Evolutionary conservation across 2,113 vertebrate genomes (phyloP).

Genomic region (Etheostoma spectabile): DNA sequence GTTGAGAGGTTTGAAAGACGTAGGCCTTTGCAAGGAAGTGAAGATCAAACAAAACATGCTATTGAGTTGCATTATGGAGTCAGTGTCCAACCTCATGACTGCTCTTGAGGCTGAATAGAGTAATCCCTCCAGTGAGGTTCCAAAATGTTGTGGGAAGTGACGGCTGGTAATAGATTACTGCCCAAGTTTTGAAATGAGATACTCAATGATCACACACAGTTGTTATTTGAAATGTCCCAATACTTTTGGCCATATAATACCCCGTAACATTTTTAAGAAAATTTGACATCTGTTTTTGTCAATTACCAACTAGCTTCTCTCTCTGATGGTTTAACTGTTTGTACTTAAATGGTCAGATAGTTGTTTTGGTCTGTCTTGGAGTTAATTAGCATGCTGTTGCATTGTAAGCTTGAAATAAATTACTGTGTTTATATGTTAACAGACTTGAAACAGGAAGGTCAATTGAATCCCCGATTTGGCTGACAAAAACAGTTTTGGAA

Average conservation of each 20-base stretch:
- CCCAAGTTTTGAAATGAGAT: background rate
- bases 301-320: background rate
- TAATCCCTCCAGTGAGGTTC: background rate
- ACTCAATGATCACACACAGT: background rate
- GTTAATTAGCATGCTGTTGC: slow-evolving; percentile 1
- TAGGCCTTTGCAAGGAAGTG: too few species aligned
- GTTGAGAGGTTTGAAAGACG: background rate
- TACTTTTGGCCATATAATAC: background rate
- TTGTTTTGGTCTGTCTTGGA: background rate
- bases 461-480: background rate
- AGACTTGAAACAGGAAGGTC: background rate
- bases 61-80: background rate
- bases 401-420: background rate
- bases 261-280: background rate
- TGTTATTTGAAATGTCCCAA: background rate
- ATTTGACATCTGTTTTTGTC: background rate
- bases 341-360: background rate
- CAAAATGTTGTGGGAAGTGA: background rate
- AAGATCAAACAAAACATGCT: too few species aligned
- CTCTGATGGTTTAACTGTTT: background rate
- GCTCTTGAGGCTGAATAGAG: background rate
- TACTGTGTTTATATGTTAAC: background rate
- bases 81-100: background rate
- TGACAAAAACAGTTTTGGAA: background rate
- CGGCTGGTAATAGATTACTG: background rate